These are phyloP conservation scores for Bellardia pandia DNA, from an alignment of 2,888 invertebrate genomes.

Conservation along the genomic window DNA sequence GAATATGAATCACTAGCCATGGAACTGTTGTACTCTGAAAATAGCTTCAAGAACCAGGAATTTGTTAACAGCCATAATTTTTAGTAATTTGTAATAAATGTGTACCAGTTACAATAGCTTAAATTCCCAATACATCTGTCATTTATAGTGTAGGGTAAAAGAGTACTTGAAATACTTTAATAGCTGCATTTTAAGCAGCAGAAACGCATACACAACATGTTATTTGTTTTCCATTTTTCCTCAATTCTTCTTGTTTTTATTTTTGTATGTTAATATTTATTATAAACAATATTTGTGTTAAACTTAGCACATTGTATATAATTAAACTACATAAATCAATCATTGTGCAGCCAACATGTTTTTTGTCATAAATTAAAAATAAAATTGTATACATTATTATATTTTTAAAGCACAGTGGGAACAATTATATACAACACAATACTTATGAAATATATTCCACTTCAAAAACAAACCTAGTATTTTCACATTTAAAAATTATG, in stretches of 20 bases:
- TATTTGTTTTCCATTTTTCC: constrained; percentile 25
- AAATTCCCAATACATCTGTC: background rate
- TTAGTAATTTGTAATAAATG: too few species aligned
- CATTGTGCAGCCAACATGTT: constrained; percentile 72
- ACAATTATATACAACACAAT: background rate
- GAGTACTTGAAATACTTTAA: background rate
- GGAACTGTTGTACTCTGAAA: too few species aligned
- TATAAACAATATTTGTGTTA: constrained; percentile 72
- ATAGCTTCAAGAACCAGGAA: too few species aligned
- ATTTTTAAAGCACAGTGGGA: constrained; percentile 4
- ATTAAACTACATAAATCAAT: constrained; percentile 74
- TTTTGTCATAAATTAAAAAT: constrained; percentile 70
- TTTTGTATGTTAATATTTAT: constrained; percentile 69
- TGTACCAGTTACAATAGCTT: too few species aligned
- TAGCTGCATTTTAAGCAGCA: constrained; percentile 30
- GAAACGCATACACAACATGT: constrained; percentile 30
- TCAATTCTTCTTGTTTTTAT: constrained; percentile 1
- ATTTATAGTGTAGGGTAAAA: background rate
- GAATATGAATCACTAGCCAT: too few species aligned
- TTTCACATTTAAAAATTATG: too few species aligned
- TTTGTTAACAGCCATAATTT: too few species aligned
- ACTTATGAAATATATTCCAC: background rate
- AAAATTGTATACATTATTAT: constrained; percentile 38
- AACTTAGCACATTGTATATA: constrained; percentile 73
- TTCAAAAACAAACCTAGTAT: too few species aligned